Base-by-base conservation (phyloP, 2,113 vertebrate species). In the Phoenicopterus ruber region DNA sequence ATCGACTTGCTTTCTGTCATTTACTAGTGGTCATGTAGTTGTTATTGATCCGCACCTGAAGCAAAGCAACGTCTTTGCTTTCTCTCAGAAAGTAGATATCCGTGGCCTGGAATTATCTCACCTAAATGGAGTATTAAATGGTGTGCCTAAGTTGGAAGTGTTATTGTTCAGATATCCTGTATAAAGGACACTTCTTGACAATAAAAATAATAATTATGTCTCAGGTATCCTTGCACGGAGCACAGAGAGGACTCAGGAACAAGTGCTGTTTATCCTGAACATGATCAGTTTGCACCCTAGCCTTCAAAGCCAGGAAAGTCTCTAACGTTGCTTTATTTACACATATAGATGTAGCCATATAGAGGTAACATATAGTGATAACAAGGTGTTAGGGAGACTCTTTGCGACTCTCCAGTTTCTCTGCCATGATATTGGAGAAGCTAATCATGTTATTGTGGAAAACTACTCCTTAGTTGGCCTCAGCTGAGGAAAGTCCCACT, bases 1-100 rank as follows among this genome's bases (percentile, higher is more conserved):
- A 94, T 90, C 83, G 88, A 90, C 52, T 92, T 83, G 62, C 18
- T 90, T 95, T 71, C 57, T 90, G 57, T 93, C 65, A 90, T 49
- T 82, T 93, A 57, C 38, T 61, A 91, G 61, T 36, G 6, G 26
- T 76, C 63, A 62, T 91, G 72, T 76, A 93, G 83, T 40, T 49
- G 4, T 50, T 95, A 93, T 91, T 69, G 90, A 96, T 79, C 49
- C 40, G 25, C 7, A 82, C 40, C 54, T 52, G 71, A 82, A 83
- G 38, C 31, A 91, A 83, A 94, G 17, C 29, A 65, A 19, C 11
- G 5, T n/a, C 19, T 88, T 52, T 0, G 1, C 20, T 92, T 93
- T 79, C 31, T 63, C n/a, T 84, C 49, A 85, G 81, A 80, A 90
- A 86, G 17, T 6, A 88, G 29, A 15, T 58, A 54, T 28, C 17